Evolutionary conservation across 2,888 invertebrate genomes (phyloP), one percentile per base, ranked within the genome.

Genomic region (Icerya purchasi): DNA sequence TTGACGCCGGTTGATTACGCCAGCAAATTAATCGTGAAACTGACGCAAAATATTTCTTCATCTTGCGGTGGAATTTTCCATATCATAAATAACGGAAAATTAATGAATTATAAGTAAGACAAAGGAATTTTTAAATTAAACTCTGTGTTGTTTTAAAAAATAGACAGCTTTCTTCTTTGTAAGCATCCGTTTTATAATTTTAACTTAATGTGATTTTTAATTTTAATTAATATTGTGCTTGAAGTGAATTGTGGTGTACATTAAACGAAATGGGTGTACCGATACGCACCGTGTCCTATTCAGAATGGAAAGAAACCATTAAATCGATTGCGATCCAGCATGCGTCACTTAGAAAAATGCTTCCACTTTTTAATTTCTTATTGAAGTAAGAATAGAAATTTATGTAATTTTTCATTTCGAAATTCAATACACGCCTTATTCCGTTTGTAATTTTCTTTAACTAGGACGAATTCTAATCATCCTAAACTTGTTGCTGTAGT

Each of bases 1-100:
- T 58, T 67, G 22, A 66, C 67, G 10, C 66, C 67, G 3, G 66
- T 65, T 53, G 67, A 67, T 57, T 67, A 66, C 59, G 55, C 66
- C 3, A 63, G 65, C 52, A 62, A 64, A 60, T 62, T 64, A 22
- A 62, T 67, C 22, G 63, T 64, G 1, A 53, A 61, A 50, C 24
- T 66, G 21, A 56, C 63, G 2, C 56, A 62, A 53, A 61, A 65
- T 53, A 20, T 66, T 2, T 56, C 61, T 51, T 61, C 62, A 2
- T 63, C 64, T 19, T 61, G 63, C 50, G 65, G 66, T 22, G 66
- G 66, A 60, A 62, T 65, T n/a, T 67, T 65, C 60, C 66, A 67
- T 56, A 51, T 67, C 10, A 56, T 65, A 51, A 67, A 66, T 61
- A 62, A n/a, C n/a, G n/a, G n/a, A n/a, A n/a, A n/a, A n/a, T n/a